Conservation (phyloP, 2,113 vertebrate genomes). For the Sander vitreus region DNA sequence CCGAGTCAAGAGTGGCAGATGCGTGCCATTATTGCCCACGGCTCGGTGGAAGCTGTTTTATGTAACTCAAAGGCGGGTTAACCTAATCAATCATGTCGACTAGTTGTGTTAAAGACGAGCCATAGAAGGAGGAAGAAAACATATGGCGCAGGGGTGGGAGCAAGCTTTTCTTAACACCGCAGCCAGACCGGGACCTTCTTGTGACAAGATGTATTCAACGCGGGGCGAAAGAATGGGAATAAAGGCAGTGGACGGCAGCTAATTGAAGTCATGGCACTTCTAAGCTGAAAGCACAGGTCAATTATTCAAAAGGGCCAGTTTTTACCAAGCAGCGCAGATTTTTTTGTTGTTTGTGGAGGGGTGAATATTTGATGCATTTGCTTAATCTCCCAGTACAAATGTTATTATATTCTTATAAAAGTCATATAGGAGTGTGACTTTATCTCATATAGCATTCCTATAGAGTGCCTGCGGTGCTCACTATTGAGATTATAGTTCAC, state of each 20-base stretch:
- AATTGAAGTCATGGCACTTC: constrained; percentile 83
- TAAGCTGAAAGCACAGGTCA: constrained; percentile 65
- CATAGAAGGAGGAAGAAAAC: constrained; percentile 73
- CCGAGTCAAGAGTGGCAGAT: constrained; percentile 81
- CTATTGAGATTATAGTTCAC: background rate
- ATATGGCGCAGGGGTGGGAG: constrained; percentile 83
- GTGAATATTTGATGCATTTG: background rate
- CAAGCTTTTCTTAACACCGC: constrained; percentile 62
- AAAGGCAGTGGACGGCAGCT: constrained; percentile 73
- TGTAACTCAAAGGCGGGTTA: constrained; percentile 81
- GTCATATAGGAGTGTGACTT: background rate
- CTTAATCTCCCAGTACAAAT: constrained; percentile 7
- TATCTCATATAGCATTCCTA: background rate
- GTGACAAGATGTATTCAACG: constrained; percentile 80
- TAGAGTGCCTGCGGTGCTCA: background rate
- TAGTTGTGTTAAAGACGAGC: constrained; percentile 84
- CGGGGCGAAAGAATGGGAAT: constrained; percentile 51
- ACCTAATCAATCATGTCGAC: constrained; percentile 87
- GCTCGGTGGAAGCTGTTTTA: constrained; percentile 82
- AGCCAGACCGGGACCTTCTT: constrained; percentile 72
- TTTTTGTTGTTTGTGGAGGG: background rate
- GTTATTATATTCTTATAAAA: constrained; percentile 7
- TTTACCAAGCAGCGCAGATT: constrained; percentile 48
- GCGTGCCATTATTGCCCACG: constrained; percentile 79
- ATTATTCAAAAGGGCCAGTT: constrained; percentile 37